These are phyloP conservation scores for Danio rerio DNA, from an alignment of 2,113 vertebrate species.

Conservation along the genomic window GRCz12tu NC_133200.1:19150501-19151000, in stretches of 20 bases:
- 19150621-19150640: conserved; percentile 42
- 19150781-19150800: not conserved
- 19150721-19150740: conserved; percentile 18
- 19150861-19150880: too few species aligned
- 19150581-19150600: conserved; percentile 44
- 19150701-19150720: not conserved
- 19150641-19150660: conserved; percentile 31
- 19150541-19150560: conserved; percentile 33
- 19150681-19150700: conserved; percentile 19
- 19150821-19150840: too few species aligned
- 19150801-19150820: too few species aligned
- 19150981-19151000: too few species aligned
- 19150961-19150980: too few species aligned
- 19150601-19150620: conserved; percentile 53
- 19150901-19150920: too few species aligned
- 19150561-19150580: conserved; percentile 40
- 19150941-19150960: too few species aligned
- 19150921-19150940: too few species aligned
- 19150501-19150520: conserved; percentile 3
- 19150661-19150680: conserved; percentile 44
- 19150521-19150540: not conserved
- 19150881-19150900: too few species aligned
- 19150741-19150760: conserved; percentile 34
- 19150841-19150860: too few species aligned
- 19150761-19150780: not conserved